A percentile compares a stretch with the other conserved stretches of the same genome.
phyloP scores from a whole-genome alignment of 1,140 invertebrate genomes.

The Anadara kagoshimensis region DNA sequence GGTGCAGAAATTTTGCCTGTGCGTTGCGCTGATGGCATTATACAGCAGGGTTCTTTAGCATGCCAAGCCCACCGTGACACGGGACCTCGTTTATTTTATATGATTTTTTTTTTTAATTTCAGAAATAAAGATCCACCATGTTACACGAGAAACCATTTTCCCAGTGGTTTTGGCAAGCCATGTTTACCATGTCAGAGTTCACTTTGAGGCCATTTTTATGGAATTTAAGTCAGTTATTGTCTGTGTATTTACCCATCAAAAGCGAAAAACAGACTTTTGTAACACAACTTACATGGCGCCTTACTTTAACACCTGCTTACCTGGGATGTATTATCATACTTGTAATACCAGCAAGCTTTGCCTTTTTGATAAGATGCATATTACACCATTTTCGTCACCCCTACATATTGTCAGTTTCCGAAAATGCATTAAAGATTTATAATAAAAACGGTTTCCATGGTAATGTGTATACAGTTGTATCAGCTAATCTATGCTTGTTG shows the following conservation, averaged over 20 bases:
- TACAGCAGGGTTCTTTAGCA: too few relatives aligned
- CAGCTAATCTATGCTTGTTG: slow-evolving; percentile 60
- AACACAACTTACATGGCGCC: neutral
- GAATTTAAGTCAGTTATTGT: slow-evolving; percentile 19
- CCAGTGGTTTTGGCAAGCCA: slow-evolving; percentile 9
- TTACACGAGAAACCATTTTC: slow-evolving; percentile 33
- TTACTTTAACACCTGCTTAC: slow-evolving; percentile 37
- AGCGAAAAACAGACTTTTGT: slow-evolving; percentile 32
- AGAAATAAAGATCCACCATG: slow-evolving; percentile 8
- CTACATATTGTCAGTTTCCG: slow-evolving; percentile 40
- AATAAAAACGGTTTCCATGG: too few relatives aligned
- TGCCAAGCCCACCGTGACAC: too few relatives aligned
- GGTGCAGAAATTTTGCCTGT: too few relatives aligned
- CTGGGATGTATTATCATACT: slow-evolving; percentile 34
- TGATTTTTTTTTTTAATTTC: too few relatives aligned
- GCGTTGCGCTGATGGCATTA: too few relatives aligned
- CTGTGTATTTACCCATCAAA: slow-evolving; percentile 43
- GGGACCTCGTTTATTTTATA: too few relatives aligned
- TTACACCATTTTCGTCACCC: slow-evolving; percentile 45
- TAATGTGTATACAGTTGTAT: slow-evolving; percentile 29
- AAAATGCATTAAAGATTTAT: too few relatives aligned
- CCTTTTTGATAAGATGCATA: slow-evolving; percentile 45
- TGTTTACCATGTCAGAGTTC: slow-evolving; percentile 31
- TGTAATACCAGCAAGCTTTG: slow-evolving; percentile 40
- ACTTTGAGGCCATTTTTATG: slow-evolving; percentile 31